Base-by-base conservation (phyloP, 2,888 invertebrate genomes). In the Amiota minor region DNA sequence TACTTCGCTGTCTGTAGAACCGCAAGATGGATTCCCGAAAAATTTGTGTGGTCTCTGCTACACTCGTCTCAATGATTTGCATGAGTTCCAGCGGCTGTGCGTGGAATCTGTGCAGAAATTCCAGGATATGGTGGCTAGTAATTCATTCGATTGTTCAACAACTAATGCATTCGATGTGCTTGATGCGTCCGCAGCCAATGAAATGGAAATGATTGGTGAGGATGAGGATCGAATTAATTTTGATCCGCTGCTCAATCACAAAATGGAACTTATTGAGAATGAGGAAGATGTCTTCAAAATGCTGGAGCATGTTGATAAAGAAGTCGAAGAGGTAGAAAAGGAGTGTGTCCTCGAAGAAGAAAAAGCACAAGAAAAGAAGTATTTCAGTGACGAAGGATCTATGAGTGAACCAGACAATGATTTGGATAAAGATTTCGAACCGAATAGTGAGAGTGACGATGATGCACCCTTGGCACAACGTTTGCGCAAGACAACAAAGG, bases 231-330 rank as follows among this genome's bases (percentile, higher is more conserved):
- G 82, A 12, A 79, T 86, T 20, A 85, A 85, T 73, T 87, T 85
- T 65, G 87, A 87, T 74, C 87, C 87, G 1, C 75, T 87, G 14
- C 73, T 87, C 12, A 88, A 87, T 75, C 83, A 85, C 65, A 87
- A 87, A 73, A 82, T 86, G 80, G 88, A 88, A 64, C 71, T 88
- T 18, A 81, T 88, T 18, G 88, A 87, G 59, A 88, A 88, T 67
- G 88, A 87, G 64, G 88, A 88, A 55, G 88, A 88, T 72, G 88
- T 87, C 0, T 87, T 87, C 16, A 87, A 87, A 72, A 87, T 87
- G 88, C 77, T 87, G 53, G 88, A 88, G 72, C 81, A 81, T 72
- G 87, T 87, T 1, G 88, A 87, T 72, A 88, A 88, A 56, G 83
- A 88, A 53, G 85, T 80, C 18, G 80, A 83, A 47, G 88, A 87